phyloP scores from a whole-genome alignment of 2,888 invertebrate species.

The Helobdella robusta region DNA sequence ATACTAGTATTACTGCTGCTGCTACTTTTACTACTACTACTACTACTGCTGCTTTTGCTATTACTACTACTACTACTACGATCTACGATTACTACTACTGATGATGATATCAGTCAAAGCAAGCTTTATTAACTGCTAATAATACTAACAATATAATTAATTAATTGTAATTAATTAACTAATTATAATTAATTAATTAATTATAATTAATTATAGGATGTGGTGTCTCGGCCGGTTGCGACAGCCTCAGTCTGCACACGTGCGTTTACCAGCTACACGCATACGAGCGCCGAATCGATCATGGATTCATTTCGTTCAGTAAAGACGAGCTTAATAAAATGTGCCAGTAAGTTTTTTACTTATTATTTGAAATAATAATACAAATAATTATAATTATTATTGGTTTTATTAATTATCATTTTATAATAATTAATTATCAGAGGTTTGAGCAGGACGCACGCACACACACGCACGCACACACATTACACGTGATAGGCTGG shows the following conservation, averaged over 20 bases:
- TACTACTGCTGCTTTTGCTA: no score
- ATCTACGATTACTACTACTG: neutral
- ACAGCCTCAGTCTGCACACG: conserved; percentile 6
- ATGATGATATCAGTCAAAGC: neutral
- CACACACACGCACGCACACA: no score
- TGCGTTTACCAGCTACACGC: conserved; percentile 21
- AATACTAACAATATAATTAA: no score
- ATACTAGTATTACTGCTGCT: neutral
- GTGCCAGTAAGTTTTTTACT: conserved; percentile 15
- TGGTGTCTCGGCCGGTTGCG: conserved; percentile 20
- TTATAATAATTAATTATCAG: no score
- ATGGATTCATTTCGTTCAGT: conserved; percentile 11
- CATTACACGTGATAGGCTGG: no score
- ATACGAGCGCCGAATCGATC: conserved; percentile 15
- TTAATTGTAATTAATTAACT: no score
- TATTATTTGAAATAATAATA: neutral
- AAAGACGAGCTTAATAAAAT: conserved; percentile 18
- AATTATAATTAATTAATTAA: no score
- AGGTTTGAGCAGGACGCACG: no score
- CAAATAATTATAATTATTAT: no score
- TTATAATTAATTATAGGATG: conserved; percentile 12
- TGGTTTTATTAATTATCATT: no score
- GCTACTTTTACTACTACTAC: neutral
- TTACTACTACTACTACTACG: conserved; percentile 2
- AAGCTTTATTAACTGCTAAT: no score